Percentiles rank a stretch among this genome's conserved stretches.
Conservation (phyloP, 2,888 invertebrate species). For the Apotomis betuletana region DNA sequence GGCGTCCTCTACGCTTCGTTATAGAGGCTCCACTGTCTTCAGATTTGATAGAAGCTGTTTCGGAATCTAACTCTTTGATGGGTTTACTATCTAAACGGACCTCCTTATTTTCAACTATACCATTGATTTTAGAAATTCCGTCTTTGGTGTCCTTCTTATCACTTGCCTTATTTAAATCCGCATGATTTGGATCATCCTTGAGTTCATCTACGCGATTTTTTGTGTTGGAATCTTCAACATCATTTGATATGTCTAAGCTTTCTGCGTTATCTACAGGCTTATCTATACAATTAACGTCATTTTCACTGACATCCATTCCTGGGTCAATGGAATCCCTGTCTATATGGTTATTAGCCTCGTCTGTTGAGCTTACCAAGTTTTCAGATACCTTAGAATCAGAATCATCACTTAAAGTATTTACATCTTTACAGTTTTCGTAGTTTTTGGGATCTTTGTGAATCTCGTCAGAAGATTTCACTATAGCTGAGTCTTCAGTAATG, state of each 20-base stretch:
- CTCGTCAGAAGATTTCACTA: background rate
- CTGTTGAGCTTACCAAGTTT: background rate
- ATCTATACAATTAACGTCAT: background rate
- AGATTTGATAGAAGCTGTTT: conserved; percentile 53
- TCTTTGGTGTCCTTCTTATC: background rate
- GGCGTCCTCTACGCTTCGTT: conserved; percentile 52
- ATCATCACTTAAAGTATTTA: background rate
- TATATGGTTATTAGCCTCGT: background rate
- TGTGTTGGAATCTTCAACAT: background rate
- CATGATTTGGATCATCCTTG: background rate
- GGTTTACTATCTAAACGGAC: conserved; percentile 20
- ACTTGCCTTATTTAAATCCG: conserved; percentile 3
- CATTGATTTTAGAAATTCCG: conserved; percentile 18
- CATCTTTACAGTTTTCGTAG: background rate
- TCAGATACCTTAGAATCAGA: background rate
- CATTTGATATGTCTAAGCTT: background rate
- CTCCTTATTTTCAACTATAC: conserved; percentile 26
- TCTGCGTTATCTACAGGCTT: background rate
- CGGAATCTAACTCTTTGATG: conserved; percentile 49
- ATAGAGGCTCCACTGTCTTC: conserved; percentile 58
- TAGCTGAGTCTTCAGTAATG: background rate
- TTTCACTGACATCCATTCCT: background rate
- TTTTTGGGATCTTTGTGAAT: background rate
- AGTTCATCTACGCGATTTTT: background rate
- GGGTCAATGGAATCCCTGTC: background rate